Conservation (phyloP, 1,140 invertebrate genomes). For the Thrips palmi region DNA sequence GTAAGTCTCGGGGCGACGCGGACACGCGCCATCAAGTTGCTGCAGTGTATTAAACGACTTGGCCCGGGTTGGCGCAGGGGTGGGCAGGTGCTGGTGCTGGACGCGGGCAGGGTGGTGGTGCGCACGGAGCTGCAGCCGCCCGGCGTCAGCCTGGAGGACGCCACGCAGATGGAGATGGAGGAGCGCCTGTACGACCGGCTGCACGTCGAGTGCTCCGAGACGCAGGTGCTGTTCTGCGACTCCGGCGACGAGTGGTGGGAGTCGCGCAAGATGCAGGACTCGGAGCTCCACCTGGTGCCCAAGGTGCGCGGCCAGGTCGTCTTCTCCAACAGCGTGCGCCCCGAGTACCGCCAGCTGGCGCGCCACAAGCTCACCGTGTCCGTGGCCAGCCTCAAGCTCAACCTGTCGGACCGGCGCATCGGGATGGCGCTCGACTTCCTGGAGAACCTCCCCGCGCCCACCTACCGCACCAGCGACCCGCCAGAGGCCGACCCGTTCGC, state of each 20-base stretch:
- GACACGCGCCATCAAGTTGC: too few relatives aligned
- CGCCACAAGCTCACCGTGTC: conserved; percentile 59
- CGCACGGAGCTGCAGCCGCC: conserved; percentile 56
- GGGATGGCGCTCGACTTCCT: conserved; percentile 44
- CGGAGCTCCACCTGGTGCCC: conserved; percentile 55
- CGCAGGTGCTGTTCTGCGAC: conserved; percentile 43
- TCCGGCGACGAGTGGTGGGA: conserved; percentile 58
- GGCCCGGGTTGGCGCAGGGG: too few relatives aligned
- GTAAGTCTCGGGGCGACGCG: conserved; percentile 27
- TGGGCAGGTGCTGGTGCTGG: conserved; percentile 50
- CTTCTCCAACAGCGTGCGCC: conserved; percentile 56
- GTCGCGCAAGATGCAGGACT: conserved; percentile 44
- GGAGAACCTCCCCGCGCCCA: conserved; percentile 41
- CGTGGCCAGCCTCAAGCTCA: conserved; percentile 51
- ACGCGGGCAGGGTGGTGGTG: conserved; percentile 49
- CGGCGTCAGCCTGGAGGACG: conserved; percentile 46
- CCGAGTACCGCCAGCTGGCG: conserved; percentile 53
- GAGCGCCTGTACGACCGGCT: conserved; percentile 63
- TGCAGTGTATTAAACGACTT: too few relatives aligned
- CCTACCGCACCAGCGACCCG: conserved; percentile 5
- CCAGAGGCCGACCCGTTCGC: not conserved
- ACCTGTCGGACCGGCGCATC: conserved; percentile 57
- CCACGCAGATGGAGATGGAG: conserved; percentile 65
- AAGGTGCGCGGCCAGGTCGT: conserved; percentile 47
- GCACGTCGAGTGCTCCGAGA: conserved; percentile 44